A percentile compares a stretch with the other conserved stretches of the same genome.
Conservation (phyloP, 2,797 vertebrate genomes). For the Lepilemur septentrionalis region DNA sequence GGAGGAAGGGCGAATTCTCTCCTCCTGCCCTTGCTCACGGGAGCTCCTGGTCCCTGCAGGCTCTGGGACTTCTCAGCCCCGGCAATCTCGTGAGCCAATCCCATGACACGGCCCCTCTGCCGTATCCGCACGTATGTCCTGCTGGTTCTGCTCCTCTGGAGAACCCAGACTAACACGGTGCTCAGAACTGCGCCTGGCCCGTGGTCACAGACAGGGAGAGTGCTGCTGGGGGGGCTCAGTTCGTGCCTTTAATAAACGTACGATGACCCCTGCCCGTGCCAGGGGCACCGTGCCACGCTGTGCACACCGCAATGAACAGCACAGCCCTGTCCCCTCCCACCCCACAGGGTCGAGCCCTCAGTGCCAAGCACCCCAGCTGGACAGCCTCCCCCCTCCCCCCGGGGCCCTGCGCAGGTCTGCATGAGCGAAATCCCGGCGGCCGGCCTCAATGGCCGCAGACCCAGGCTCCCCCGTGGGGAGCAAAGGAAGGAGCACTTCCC, state of each 20-base stretch:
- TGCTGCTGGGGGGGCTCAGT: fast-evolving
- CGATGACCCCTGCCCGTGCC: fast-evolving
- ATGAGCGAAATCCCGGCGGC: fast-evolving
- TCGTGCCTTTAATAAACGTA: fast-evolving
- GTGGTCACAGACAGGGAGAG: fast-evolving
- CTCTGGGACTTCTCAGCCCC: neutral
- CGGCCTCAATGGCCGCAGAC: fast-evolving
- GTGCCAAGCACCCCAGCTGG: too few species aligned
- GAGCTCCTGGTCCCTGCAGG: neutral
- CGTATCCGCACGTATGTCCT: fast-evolving
- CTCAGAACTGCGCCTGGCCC: fast-evolving
- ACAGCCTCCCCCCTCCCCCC: fast-evolving
- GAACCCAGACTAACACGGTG: neutral
- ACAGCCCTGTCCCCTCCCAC: fast-evolving
- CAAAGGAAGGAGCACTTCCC: neutral
- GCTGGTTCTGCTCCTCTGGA: neutral
- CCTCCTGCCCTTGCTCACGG: neutral
- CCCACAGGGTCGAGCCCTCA: fast-evolving
- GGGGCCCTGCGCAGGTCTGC: fast-evolving
- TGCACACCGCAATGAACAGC: neutral
- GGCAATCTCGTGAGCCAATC: neutral
- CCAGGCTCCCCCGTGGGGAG: slow-evolving; percentile 6
- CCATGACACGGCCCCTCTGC: neutral
- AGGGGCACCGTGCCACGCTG: fast-evolving
- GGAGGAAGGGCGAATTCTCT: neutral